These are phyloP conservation scores for Conops quadrifasciatus DNA, from an alignment of 2,888 invertebrate genomes.

Conservation along the genomic window DNA sequence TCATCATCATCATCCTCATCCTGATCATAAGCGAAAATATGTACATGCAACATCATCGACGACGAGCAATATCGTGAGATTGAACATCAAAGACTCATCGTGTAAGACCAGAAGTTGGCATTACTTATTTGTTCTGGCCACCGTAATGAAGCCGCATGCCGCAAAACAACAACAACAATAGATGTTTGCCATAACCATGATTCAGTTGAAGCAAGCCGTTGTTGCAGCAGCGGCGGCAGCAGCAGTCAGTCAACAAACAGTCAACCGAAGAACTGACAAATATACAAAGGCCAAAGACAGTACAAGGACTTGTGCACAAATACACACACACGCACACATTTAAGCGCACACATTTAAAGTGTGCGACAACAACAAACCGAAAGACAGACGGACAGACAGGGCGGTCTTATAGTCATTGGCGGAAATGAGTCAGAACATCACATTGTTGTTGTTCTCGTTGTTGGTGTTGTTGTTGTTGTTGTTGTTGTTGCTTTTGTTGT, in stretches of 20 bases:
- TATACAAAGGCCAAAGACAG: too few relatives aligned
- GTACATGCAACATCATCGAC: not conserved
- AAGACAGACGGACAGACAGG: conserved; percentile 1
- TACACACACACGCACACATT: too few relatives aligned
- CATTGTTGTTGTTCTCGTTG: not conserved
- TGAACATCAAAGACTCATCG: not conserved
- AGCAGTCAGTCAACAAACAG: too few relatives aligned
- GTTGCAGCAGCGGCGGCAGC: too few relatives aligned
- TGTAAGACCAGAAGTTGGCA: conserved; percentile 53
- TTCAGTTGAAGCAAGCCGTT: too few relatives aligned
- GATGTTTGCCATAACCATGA: too few relatives aligned
- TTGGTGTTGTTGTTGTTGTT: too few relatives aligned
- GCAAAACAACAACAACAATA: not conserved
- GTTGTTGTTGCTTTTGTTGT: too few relatives aligned
- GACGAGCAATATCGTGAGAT: conserved; percentile 15
- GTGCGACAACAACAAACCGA: not conserved
- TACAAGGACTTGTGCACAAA: too few relatives aligned
- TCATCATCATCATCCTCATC: conserved; percentile 6
- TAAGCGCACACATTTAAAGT: too few relatives aligned
- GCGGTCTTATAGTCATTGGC: not conserved
- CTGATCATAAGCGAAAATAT: not conserved
- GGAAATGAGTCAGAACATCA: conserved; percentile 8
- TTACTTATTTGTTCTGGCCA: conserved; percentile 51
- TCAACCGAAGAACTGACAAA: too few relatives aligned
- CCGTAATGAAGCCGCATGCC: conserved; percentile 27